These are phyloP conservation scores for Plumapathes pennacea DNA, from an alignment of 92 coral and sea anemone genomes.

Conservation along the genomic window DNA sequence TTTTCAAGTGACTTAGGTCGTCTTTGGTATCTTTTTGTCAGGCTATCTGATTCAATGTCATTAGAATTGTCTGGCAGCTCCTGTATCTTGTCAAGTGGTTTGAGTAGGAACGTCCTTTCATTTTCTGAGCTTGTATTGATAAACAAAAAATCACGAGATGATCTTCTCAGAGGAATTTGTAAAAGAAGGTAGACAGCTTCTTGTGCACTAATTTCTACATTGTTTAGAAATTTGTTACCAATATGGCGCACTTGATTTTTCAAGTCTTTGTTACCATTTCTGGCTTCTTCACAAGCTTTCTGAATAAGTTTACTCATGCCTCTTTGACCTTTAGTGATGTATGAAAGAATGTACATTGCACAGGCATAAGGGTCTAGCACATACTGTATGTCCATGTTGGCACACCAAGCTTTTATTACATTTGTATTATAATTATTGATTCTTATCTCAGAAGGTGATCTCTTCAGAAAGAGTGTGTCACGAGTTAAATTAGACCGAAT, in stretches of 20 bases:
- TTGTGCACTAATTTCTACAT: conserved; percentile 56
- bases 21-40: conserved; percentile 44
- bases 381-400: no score
- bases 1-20: conserved; percentile 33
- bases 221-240: conserved; percentile 52
- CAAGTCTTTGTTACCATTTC: conserved; percentile 42
- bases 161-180: conserved; percentile 42
- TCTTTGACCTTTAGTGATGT: conserved; percentile 61
- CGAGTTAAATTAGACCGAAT: no score
- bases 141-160: conserved; percentile 45
- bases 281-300: conserved; percentile 46
- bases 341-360: no score
- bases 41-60: conserved; percentile 49
- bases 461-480: no score
- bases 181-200: conserved; percentile 50
- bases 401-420: no score
- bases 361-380: no score
- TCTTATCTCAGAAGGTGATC: no score
- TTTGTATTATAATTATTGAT: no score
- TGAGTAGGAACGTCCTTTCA: conserved; percentile 50
- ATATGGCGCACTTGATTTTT: conserved; percentile 19
- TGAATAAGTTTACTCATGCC: conserved; percentile 54
- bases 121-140: conserved; percentile 50
- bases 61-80: conserved; percentile 44
- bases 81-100: conserved; percentile 20